phyloP scores from a whole-genome alignment of 2,113 vertebrate species.

The Puffinus mauretanicus region DNA sequence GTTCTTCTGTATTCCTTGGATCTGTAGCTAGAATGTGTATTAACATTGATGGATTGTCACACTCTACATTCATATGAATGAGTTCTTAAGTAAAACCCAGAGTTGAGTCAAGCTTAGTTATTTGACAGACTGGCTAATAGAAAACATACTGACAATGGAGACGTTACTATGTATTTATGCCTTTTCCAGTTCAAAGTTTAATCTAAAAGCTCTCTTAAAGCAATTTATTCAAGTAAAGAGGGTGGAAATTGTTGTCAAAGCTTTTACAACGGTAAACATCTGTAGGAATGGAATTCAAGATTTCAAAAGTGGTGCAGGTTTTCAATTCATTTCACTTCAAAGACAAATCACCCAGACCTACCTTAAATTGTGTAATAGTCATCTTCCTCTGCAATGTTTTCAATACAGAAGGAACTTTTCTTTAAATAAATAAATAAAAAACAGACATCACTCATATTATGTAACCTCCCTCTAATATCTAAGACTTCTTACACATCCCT shows the following conservation, averaged over 20 bases:
- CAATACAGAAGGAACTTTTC: not conserved
- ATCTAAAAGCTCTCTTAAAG: not conserved
- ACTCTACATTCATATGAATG: not conserved
- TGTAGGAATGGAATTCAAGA: not conserved
- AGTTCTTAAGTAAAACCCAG: not conserved
- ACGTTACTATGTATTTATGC: not conserved
- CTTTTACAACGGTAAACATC: not conserved
- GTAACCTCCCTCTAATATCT: not conserved
- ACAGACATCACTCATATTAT: not conserved
- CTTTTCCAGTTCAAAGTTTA: not conserved
- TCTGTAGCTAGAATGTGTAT: not conserved
- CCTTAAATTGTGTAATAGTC: not conserved
- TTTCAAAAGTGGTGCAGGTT: not conserved
- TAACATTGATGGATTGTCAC: not conserved
- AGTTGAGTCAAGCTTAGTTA: not conserved
- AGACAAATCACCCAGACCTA: not conserved
- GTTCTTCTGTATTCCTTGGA: not conserved
- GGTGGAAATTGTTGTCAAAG: not conserved
- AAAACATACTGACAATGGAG: not conserved
- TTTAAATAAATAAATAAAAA: not conserved
- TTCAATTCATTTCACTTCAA: not conserved
- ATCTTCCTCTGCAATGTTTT: not conserved
- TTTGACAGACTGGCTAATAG: not conserved
- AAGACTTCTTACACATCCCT: not conserved
- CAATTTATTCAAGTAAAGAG: not conserved